Conservation (phyloP, 1,140 invertebrate genomes). For the Drosophila malerkotliana region DNA sequence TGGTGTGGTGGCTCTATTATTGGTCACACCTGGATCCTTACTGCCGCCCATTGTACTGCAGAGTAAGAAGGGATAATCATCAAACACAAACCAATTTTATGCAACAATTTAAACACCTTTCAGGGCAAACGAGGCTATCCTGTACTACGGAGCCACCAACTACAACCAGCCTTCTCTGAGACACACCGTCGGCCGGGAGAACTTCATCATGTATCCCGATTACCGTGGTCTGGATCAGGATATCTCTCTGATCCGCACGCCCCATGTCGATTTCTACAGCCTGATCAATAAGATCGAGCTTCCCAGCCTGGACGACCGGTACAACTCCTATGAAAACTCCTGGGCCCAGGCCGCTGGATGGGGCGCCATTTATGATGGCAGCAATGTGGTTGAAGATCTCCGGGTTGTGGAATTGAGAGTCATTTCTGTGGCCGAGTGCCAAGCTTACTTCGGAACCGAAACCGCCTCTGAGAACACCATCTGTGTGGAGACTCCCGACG, state of each 20-base stretch:
- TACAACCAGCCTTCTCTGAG: conserved; percentile 51
- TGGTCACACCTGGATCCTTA: conserved; percentile 85
- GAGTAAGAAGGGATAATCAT: not conserved
- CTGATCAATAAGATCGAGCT: conserved; percentile 60
- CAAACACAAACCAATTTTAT: not conserved
- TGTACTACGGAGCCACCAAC: conserved; percentile 66
- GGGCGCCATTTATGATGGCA: conserved; percentile 57
- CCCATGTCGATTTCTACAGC: conserved; percentile 50
- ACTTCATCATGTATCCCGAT: conserved; percentile 42
- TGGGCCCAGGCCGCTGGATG: conserved; percentile 57
- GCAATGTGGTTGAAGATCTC: conserved; percentile 41
- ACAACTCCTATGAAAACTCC: conserved; percentile 37
- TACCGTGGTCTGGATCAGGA: conserved; percentile 30
- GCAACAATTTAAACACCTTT: not conserved
- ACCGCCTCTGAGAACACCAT: conserved; percentile 45
- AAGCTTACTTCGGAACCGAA: conserved; percentile 35
- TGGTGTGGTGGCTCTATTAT: conserved; percentile 88
- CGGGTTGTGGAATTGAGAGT: conserved; percentile 29
- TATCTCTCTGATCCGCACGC: conserved; percentile 48
- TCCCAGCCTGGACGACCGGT: conserved; percentile 47
- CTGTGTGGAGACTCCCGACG: conserved; percentile 50
- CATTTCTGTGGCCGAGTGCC: conserved; percentile 33
- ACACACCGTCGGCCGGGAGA: conserved; percentile 33
- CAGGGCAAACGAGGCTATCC: conserved; percentile 41
- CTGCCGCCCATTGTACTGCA: conserved; percentile 86